Conservation (phyloP, 2,113 vertebrate species). For the Oryzias curvinotus region DNA sequence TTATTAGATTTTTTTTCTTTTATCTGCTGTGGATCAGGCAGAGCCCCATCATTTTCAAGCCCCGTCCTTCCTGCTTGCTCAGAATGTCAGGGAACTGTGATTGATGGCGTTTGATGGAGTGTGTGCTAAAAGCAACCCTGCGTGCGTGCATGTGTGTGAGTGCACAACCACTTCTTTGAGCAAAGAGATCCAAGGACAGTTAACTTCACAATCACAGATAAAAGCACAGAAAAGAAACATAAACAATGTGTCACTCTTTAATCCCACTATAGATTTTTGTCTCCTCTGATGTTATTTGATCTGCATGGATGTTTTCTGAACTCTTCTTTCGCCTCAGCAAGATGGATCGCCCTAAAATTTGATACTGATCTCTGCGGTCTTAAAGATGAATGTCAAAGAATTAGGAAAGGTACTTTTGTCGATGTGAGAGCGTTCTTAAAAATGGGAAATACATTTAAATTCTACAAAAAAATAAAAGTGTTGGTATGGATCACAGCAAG, state of each 20-base stretch:
- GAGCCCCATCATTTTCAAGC: conserved; percentile 48
- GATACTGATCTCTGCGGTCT: not conserved
- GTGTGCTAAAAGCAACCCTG: conserved; percentile 48
- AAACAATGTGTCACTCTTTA: conserved; percentile 35
- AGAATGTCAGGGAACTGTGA: conserved; percentile 52
- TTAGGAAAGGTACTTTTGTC: not conserved
- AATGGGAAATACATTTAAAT: too few relatives aligned
- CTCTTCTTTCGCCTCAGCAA: conserved; percentile 18
- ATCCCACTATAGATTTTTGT: conserved; percentile 42
- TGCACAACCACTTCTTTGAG: conserved; percentile 38
- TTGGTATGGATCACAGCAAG: too few relatives aligned
- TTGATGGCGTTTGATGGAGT: conserved; percentile 61
- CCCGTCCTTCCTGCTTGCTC: conserved; percentile 44
- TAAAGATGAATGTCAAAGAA: conserved; percentile 1
- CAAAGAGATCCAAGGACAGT: conserved; percentile 45
- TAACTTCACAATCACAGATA: conserved; percentile 35
- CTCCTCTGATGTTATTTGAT: conserved; percentile 29
- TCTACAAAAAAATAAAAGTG: too few relatives aligned
- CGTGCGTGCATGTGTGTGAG: not conserved
- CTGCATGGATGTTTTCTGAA: conserved; percentile 23
- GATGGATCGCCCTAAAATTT: conserved; percentile 2
- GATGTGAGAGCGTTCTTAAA: too few relatives aligned
- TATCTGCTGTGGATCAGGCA: conserved; percentile 48
- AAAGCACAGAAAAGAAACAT: conserved; percentile 25
- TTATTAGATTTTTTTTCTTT: conserved; percentile 49